Conservation (phyloP, 2,888 invertebrate genomes). For the Mechanitis messenoides region DNA sequence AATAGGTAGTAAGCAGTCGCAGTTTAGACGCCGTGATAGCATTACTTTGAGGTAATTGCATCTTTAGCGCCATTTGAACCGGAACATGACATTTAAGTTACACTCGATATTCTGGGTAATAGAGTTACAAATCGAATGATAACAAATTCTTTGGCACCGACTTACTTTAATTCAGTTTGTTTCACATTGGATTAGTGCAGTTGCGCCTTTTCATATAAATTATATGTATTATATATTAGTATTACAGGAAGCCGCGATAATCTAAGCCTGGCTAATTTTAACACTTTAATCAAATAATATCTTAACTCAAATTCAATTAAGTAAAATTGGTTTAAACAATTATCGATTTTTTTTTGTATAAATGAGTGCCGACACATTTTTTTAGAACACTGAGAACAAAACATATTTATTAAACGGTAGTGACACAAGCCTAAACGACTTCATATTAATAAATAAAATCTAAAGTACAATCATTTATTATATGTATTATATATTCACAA, state of each 20-base stretch:
- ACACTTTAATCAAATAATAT: background rate
- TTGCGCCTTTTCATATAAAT: slow-evolving; percentile 4
- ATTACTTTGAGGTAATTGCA: slow-evolving; percentile 3
- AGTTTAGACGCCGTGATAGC: background rate
- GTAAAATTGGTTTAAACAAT: too few relatives aligned
- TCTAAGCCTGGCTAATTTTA: slow-evolving; percentile 1
- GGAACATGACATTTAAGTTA: slow-evolving; percentile 2
- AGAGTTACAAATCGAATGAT: slow-evolving; percentile 14
- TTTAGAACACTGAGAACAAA: too few relatives aligned
- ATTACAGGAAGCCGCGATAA: slow-evolving; percentile 1
- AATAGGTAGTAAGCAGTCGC: background rate
- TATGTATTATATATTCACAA: too few relatives aligned
- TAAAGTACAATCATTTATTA: too few relatives aligned
- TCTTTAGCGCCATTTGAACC: slow-evolving; percentile 5
- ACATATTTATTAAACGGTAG: too few relatives aligned
- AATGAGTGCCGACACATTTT: too few relatives aligned
- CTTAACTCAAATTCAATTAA: too few relatives aligned
- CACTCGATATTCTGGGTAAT: background rate
- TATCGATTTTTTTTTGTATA: too few relatives aligned
- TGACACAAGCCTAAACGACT: too few relatives aligned
- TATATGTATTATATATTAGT: background rate
- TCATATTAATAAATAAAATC: too few relatives aligned
- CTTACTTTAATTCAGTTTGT: slow-evolving; percentile 16
- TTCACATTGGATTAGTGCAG: slow-evolving; percentile 2
- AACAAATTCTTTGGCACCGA: slow-evolving; percentile 14